These are phyloP conservation scores for Pseudopodoces humilis DNA, from an alignment of 2,113 vertebrate genomes.

Conservation along the genomic window DNA sequence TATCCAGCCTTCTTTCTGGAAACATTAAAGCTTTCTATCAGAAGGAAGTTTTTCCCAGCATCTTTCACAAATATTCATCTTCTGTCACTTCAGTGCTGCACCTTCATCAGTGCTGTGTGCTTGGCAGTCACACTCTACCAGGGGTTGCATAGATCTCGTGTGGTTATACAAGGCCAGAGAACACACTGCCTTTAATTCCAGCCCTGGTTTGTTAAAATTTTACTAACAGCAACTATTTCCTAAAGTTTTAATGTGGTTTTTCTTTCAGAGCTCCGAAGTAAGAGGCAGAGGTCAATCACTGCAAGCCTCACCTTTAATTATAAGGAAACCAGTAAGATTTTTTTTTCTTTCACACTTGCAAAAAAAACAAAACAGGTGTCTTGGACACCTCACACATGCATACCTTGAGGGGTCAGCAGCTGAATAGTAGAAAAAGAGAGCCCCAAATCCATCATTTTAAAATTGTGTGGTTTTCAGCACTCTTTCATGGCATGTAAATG, in stretches of 20 bases:
- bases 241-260: background rate
- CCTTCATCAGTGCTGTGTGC: background rate
- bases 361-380: background rate
- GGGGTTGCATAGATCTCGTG: background rate
- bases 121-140: background rate
- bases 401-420: background rate
- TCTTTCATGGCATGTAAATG: background rate
- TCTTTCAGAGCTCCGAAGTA: background rate
- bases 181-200: background rate
- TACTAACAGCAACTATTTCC: background rate
- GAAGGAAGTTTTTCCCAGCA: background rate
- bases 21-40: background rate
- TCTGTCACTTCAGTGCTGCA: background rate
- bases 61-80: background rate
- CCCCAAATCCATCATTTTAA: background rate
- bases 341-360: background rate
- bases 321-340: rapidly evolving
- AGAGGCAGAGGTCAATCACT: background rate
- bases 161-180: background rate
- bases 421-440: background rate
- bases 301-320: background rate
- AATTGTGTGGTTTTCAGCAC: background rate
- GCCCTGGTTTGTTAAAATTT: background rate
- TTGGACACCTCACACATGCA: background rate
- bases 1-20: slow-evolving; percentile 36